These are phyloP conservation scores for Typhlomys cinereus DNA, from an alignment of 2,113 vertebrate species.

Conservation along the genomic window DNA sequence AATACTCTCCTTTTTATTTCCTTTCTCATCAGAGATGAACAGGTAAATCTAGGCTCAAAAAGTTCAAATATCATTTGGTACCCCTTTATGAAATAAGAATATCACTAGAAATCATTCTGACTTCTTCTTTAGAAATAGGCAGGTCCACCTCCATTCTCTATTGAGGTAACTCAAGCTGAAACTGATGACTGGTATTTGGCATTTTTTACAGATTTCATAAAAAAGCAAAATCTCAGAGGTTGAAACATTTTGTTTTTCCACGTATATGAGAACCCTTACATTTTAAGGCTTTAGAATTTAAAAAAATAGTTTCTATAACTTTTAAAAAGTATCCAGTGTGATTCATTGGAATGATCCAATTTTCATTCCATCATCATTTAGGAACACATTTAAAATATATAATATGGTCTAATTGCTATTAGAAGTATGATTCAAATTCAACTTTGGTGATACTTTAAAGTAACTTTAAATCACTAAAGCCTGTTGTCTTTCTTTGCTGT, in stretches of 20 bases:
- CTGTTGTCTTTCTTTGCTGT: conserved; percentile 27
- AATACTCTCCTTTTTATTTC: background rate
- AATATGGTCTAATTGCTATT: conserved; percentile 45
- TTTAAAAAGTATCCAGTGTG: conserved; percentile 27
- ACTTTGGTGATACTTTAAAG: background rate
- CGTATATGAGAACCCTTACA: background rate
- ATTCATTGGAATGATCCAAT: conserved; percentile 23
- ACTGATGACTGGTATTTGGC: background rate
- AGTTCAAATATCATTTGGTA: background rate
- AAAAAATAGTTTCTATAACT: background rate
- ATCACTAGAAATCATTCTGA: background rate
- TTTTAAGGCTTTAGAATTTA: background rate
- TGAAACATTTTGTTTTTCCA: background rate
- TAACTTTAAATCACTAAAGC: background rate
- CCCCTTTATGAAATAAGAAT: background rate
- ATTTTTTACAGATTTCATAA: background rate
- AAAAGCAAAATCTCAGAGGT: background rate
- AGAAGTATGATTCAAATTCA: conserved; percentile 9
- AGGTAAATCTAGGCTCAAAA: background rate
- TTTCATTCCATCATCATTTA: conserved; percentile 57
- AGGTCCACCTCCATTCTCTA: background rate
- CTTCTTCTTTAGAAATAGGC: background rate
- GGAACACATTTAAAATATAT: conserved; percentile 27
- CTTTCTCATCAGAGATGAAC: background rate
- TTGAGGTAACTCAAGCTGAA: background rate